A percentile compares a stretch with the other conserved stretches of the same genome.
Conservation (phyloP, 92 coral and sea anemone genomes). For the Zoanthus solanderi region DNA sequence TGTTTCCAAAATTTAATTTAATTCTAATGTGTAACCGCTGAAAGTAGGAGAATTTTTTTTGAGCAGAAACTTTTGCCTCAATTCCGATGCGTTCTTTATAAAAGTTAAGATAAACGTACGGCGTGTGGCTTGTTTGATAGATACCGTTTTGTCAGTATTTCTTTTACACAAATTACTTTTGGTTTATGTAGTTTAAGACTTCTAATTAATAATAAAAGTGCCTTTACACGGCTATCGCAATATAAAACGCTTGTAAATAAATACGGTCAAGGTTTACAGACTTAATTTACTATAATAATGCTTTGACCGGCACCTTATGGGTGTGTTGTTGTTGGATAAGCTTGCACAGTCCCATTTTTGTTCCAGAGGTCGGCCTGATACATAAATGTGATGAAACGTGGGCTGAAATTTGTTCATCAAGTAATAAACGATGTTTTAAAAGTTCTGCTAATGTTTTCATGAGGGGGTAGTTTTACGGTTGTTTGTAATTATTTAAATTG, state of each 20-base stretch:
- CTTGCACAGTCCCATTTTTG: conserved; percentile 16
- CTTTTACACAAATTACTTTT: neutral
- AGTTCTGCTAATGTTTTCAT: neutral
- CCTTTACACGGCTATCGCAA: conserved; percentile 7
- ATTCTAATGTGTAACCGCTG: conserved; percentile 12
- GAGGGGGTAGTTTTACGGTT: neutral
- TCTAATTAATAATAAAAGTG: neutral
- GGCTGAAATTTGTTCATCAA: no score
- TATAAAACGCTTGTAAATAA: neutral
- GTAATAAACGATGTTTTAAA: neutral
- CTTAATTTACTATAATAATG: conserved; percentile 4
- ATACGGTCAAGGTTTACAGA: neutral
- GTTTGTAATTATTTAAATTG: neutral
- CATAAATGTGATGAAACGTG: neutral
- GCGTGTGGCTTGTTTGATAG: neutral
- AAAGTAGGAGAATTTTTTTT: conserved; percentile 1
- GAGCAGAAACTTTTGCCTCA: conserved; percentile 32
- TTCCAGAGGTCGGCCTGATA: neutral
- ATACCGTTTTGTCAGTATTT: neutral
- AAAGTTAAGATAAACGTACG: conserved; percentile 9
- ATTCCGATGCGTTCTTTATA: conserved; percentile 14
- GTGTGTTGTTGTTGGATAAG: conserved; percentile 26
- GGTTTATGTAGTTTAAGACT: neutral
- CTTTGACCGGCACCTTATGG: conserved; percentile 55
- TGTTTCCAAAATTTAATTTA: neutral